Base-by-base conservation (phyloP, 2,888 invertebrate genomes). In the Metalampra italica region DNA sequence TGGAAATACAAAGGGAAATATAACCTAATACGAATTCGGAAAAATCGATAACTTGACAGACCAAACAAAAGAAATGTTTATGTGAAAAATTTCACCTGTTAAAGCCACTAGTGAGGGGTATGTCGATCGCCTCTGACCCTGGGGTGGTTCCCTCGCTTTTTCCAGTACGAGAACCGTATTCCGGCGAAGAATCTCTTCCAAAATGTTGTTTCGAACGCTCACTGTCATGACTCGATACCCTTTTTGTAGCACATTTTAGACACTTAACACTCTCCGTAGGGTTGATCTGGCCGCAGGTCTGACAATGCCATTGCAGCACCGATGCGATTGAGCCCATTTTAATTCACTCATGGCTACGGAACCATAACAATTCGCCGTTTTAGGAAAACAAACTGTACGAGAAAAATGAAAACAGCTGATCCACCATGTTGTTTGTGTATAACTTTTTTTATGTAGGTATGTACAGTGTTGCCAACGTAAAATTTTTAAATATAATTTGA, bases 271-370 rank as follows among this genome's bases (percentile, higher is more conserved):
- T 93, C 90, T 96, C 96, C 59, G 95, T 96, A 62, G 96, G 95
- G 86, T 96, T 96, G 88, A 96, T 96, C 87, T 94, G 92, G 90
- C 94, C 93, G 91, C 96, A 96, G 87, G 93, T 92, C 84, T 92
- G 92, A 92, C 96, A 96, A 91, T 95, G 94, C 96, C 96, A 97
- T 91, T 96, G 96, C 85, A 96, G 93, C 91, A 96, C 96, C 84
- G 96, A 96, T 90, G 96, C 96, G 91, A 96, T 96, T 84, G 96
- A 96, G 90, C 96, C 96, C 96, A 96, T 96, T 87, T 86, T 89
- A 90, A 83, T 86, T 84, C 82, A 88, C 82, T 82, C 90, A 90
- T 90, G 90, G 89, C 88, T 90, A 90, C 75, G 76, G 75, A 71
- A 88, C 88, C 89, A 88, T 87, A 80, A 78, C 82, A 85, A 73